Conservation (phyloP, 2,797 vertebrate species). For the Diplodus sargus region DNA sequence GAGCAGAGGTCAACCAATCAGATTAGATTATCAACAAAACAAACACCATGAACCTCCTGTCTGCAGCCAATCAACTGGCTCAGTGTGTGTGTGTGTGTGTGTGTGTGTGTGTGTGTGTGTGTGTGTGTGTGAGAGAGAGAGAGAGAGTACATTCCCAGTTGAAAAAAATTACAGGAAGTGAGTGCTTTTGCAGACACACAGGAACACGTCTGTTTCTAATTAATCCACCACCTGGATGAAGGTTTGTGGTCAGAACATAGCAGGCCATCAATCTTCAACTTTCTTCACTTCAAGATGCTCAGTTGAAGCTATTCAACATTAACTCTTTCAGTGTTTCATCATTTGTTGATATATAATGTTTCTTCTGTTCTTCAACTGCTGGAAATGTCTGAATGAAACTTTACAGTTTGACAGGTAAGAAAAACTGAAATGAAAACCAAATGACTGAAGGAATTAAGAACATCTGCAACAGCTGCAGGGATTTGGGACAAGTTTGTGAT, state of each 20-base stretch:
- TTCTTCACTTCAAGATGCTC: not conserved
- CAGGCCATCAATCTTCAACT: conserved; percentile 1
- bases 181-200: conserved; percentile 47
- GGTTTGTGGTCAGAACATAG: conserved; percentile 15
- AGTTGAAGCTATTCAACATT: conserved; percentile 1
- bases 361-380: not conserved
- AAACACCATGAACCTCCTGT: conserved; percentile 71
- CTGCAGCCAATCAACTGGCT: conserved; percentile 61
- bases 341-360: not conserved
- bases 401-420: conserved; percentile 3
- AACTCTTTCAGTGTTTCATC: not conserved
- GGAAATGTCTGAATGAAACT: not conserved
- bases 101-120: conserved; percentile 27
- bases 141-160: conserved; percentile 13
- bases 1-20: conserved; percentile 72
- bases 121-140: not conserved
- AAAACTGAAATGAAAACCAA: not conserved
- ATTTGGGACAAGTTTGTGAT: not conserved
- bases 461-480: conserved; percentile 30
- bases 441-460: not conserved
- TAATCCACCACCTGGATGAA: conserved; percentile 55
- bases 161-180: conserved; percentile 18
- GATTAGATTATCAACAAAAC: conserved; percentile 76
- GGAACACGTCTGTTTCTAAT: conserved; percentile 50
- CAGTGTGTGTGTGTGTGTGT: conserved; percentile 29